Conservation (phyloP, 23 tunicate genomes). For the Halocynthia aurantium region DNA sequence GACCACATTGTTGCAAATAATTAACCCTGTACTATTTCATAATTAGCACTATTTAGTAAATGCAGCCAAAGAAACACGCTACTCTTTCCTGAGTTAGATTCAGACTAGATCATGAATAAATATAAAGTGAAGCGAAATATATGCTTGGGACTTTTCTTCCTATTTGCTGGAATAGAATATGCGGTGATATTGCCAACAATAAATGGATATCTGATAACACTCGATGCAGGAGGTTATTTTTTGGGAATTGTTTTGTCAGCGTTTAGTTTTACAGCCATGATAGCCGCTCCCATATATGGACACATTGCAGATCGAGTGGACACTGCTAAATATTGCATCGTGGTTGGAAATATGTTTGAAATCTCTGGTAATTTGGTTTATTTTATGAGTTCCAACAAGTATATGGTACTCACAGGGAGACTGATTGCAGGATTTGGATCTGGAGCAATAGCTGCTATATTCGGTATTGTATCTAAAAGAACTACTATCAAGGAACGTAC, state of each 20-base stretch:
- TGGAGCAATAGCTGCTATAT: slow-evolving; percentile 76
- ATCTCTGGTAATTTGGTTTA: slow-evolving; percentile 80
- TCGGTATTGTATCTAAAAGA: slow-evolving; percentile 58
- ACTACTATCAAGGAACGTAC: slow-evolving; percentile 73
- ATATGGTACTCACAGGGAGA: slow-evolving; percentile 49
- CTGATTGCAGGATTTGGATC: slow-evolving; percentile 89
- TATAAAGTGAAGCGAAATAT: background rate
- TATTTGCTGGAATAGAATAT: slow-evolving; percentile 79
- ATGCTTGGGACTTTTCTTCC: slow-evolving; percentile 44
- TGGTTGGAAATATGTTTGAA: slow-evolving; percentile 66
- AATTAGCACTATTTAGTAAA: too few species aligned
- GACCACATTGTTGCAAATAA: too few species aligned
- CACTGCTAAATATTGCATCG: slow-evolving; percentile 46
- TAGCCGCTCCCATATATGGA: slow-evolving; percentile 89
- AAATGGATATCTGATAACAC: slow-evolving; percentile 36
- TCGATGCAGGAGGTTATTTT: slow-evolving; percentile 37
- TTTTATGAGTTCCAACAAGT: slow-evolving; percentile 29
- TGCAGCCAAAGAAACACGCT: too few species aligned
- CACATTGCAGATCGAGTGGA: slow-evolving; percentile 54
- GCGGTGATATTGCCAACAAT: slow-evolving; percentile 85
- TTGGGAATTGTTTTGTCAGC: slow-evolving; percentile 74
- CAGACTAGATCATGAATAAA: too few species aligned
- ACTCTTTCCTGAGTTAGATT: too few species aligned
- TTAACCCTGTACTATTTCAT: too few species aligned
- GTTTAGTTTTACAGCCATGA: slow-evolving; percentile 72